Base-by-base conservation (phyloP, 2,113 vertebrate species). In the Pimephales promelas region DNA sequence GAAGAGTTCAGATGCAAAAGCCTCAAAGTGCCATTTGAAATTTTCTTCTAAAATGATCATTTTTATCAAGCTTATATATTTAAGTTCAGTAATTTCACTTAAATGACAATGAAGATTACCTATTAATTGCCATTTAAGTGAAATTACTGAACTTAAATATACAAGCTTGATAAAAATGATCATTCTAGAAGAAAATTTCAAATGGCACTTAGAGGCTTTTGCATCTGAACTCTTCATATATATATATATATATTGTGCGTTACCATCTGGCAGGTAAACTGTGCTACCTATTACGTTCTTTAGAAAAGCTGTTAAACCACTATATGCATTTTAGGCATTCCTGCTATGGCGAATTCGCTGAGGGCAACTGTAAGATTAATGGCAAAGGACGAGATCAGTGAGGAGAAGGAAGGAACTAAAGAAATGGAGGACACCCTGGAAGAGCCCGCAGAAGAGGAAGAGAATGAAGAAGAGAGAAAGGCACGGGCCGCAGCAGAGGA, bases 311-410 rank as follows among this genome's bases (percentile, higher is more conserved):
- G 10, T 22, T 24, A 43, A 73, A 31, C 18, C 24, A 28, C n/a
- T 28, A 20, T 90, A 68, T 87, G 54, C 24, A 81, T 75, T 86
- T 91, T 92, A 92, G 90, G 1, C 62, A 87, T 66, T 52, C 3
- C 5, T 62, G 40, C 3, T 86, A 98, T 98, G 96, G 93, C 94
- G 91, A 95, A 92, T 0, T 49, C 77, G n/a, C 28, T 0, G 11
- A 86, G 47, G 5, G 28, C 10, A 72, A 52, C 59, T 18, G 28
- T 59, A 26, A 72, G 43, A 13, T 14, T 79, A 1, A 89, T 71
- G 71, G n/a, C 14, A 47, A 83, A 85, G 7, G 49, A 52, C 28
- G 72, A 54, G 36, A 66, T 24, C 1, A 10, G 66, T 0, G 78
- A 59, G 85, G 89, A 26, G 28, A 62, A 0, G 0, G 89, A 89